Conservation (phyloP, 1,140 invertebrate species). For the Neuroterus valhalla region DNA sequence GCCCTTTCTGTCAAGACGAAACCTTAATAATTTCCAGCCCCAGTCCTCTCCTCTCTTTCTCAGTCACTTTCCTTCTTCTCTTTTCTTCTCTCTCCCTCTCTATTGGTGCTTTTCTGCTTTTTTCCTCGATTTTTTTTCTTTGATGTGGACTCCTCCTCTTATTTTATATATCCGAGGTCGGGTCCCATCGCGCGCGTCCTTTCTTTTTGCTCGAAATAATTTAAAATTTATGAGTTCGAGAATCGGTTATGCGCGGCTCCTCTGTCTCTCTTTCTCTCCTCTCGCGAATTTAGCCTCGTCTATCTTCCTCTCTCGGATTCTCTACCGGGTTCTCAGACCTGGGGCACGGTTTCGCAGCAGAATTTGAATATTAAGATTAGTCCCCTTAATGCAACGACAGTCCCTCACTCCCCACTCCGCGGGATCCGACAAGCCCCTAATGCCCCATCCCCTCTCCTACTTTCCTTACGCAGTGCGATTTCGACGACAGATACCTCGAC, state of each 20-base stretch:
- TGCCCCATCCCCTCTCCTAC: background rate
- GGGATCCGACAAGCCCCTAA: constrained; percentile 12
- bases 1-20: constrained; percentile 44
- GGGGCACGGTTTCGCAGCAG: constrained; percentile 54
- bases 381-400: constrained; percentile 55
- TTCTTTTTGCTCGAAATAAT: constrained; percentile 71
- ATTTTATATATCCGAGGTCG: constrained; percentile 59
- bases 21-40: constrained; percentile 48
- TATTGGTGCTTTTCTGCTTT: constrained; percentile 49
- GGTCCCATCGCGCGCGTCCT: constrained; percentile 55
- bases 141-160: constrained; percentile 41
- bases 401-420: constrained; percentile 19
- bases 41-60: constrained; percentile 43
- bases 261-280: constrained; percentile 47
- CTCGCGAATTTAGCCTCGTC: constrained; percentile 40
- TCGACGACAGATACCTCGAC: constrained; percentile 26
- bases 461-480: background rate
- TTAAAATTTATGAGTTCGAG: constrained; percentile 74
- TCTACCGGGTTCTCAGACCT: constrained; percentile 42
- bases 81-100: background rate
- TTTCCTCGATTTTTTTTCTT: constrained; percentile 58
- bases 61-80: background rate
- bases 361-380: constrained; percentile 75
- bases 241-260: constrained; percentile 63
- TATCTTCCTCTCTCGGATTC: constrained; percentile 43